phyloP scores from a whole-genome alignment of 1,140 invertebrate genomes.

The Polypedilum pembai region DNA sequence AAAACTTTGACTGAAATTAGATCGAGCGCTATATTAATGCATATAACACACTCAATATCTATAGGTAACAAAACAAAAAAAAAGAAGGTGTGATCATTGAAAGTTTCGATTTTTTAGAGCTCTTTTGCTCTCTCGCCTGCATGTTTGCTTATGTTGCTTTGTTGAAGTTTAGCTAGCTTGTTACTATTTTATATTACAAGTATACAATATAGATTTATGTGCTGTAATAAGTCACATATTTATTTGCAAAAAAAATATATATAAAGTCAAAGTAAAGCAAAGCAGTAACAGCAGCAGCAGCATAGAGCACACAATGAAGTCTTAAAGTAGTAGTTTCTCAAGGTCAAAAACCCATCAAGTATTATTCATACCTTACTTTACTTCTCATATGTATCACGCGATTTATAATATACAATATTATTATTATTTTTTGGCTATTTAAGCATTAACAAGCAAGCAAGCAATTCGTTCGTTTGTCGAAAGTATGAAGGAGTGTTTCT shows the following conservation, averaged over 20 bases:
- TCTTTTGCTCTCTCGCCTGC: too few species aligned
- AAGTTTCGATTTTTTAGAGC: background rate
- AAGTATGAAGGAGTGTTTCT: too few species aligned
- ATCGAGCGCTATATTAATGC: too few species aligned
- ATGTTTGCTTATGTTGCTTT: background rate
- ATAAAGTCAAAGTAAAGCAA: background rate
- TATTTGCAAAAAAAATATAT: constrained; percentile 1
- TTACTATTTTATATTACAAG: constrained; percentile 4
- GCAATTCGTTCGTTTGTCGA: too few species aligned
- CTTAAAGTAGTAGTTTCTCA: constrained; percentile 13
- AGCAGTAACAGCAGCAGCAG: background rate
- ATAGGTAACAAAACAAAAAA: background rate
- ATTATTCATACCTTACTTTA: background rate
- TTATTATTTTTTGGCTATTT: constrained; percentile 19
- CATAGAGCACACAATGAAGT: background rate
- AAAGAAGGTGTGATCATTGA: constrained; percentile 17
- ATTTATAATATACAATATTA: constrained; percentile 11
- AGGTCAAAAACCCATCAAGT: constrained; percentile 8
- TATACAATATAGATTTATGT: constrained; percentile 14
- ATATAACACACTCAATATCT: too few species aligned
- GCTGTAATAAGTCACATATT: constrained; percentile 18
- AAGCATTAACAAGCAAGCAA: constrained; percentile 5
- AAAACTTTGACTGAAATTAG: too few species aligned
- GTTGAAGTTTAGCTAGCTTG: background rate
- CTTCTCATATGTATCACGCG: constrained; percentile 16